Evolutionary conservation across 2,113 vertebrate genomes (phyloP).

Genomic region (Petromus typicus): DNA sequence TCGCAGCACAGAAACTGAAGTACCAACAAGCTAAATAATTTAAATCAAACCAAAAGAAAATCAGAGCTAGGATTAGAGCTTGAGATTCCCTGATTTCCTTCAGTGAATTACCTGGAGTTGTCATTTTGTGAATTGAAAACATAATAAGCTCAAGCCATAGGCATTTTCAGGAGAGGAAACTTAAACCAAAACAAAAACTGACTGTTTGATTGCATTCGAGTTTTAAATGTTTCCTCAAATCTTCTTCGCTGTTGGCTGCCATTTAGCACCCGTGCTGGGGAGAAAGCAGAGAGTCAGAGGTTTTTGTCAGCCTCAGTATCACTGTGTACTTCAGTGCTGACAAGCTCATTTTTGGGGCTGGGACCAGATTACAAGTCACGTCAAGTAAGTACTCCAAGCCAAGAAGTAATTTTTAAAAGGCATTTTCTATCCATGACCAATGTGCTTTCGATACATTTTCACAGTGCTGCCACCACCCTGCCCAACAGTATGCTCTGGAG

Average conservation of each 20-base stretch:
- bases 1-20: constrained; percentile 3
- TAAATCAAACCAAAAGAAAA: neutral
- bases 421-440: constrained; percentile 4
- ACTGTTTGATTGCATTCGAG: neutral
- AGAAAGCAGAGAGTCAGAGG: neutral
- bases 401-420: constrained; percentile 38
- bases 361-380: constrained; percentile 76
- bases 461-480: accelerated
- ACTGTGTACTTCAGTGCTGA: neutral
- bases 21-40: neutral
- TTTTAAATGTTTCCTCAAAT: neutral
- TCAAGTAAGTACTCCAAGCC: constrained; percentile 79
- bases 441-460: neutral
- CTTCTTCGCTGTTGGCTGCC: neutral
- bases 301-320: constrained; percentile 60
- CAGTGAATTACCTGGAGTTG: neutral
- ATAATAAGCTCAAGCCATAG: neutral
- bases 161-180: neutral
- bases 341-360: constrained; percentile 76
- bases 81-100: neutral
- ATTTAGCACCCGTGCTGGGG: neutral
- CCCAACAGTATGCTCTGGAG: accelerated
- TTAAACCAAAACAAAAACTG: constrained; percentile 34
- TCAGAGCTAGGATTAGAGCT: constrained; percentile 2
- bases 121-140: constrained; percentile 29